Percentiles rank a stretch among this genome's conserved stretches.
phyloP scores from a whole-genome alignment of 2,113 vertebrate species.

The Anser brachyrhynchus region DNA sequence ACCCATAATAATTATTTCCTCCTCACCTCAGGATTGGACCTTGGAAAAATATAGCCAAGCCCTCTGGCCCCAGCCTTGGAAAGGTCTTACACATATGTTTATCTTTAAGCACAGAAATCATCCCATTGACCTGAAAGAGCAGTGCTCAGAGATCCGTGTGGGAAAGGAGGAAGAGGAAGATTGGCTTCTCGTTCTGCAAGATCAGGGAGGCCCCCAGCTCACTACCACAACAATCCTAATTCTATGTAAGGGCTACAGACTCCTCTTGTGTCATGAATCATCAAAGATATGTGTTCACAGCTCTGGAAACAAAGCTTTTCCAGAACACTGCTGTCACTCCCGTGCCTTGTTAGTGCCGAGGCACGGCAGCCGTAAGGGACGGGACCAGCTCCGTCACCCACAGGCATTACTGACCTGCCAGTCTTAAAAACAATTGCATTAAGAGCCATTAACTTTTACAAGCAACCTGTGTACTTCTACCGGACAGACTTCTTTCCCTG shows the following conservation, averaged over 20 bases:
- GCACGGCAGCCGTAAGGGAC: accelerated
- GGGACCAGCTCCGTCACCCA: no score
- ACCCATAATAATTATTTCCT: not conserved
- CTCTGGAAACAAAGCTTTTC: not conserved
- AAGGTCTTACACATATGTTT: not conserved
- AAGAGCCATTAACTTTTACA: not conserved
- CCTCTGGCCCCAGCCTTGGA: not conserved
- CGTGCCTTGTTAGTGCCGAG: not conserved
- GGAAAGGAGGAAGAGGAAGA: not conserved
- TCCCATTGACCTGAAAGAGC: not conserved
- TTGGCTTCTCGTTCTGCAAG: not conserved
- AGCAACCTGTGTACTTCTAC: not conserved
- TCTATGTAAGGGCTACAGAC: not conserved
- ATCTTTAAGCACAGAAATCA: accelerated
- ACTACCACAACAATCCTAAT: not conserved
- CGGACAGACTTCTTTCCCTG: not conserved
- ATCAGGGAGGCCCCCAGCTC: not conserved
- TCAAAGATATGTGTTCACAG: accelerated
- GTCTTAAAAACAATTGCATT: not conserved
- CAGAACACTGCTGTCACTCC: not conserved
- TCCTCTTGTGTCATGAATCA: not conserved
- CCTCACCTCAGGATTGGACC: not conserved
- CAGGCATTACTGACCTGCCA: not conserved
- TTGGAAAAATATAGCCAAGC: not conserved
- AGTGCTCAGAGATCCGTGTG: not conserved